Evolutionary conservation across 2,113 vertebrate genomes (phyloP).

Genomic region (Corythaixoides concolor): DNA sequence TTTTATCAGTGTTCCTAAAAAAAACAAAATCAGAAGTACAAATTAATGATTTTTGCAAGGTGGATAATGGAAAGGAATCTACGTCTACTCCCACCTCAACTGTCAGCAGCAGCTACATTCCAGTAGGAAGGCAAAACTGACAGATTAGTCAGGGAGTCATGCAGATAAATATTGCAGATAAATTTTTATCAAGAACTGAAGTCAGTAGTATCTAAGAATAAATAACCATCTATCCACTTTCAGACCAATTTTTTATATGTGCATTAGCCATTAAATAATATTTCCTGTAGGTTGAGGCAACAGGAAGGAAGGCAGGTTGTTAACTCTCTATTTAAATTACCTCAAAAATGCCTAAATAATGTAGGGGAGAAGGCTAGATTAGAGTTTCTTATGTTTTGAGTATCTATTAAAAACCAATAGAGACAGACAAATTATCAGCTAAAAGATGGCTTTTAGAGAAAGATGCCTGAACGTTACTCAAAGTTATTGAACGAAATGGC

Average conservation of each 20-base stretch:
- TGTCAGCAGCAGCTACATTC: neutral
- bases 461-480: neutral
- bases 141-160: neutral
- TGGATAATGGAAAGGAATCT: conserved; percentile 28
- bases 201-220: neutral
- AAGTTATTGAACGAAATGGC: neutral
- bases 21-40: neutral
- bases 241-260: neutral
- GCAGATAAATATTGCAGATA: neutral
- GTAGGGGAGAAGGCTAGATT: neutral
- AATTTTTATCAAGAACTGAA: neutral
- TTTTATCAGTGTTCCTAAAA: neutral
- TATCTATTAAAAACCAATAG: neutral
- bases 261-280: neutral
- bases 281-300: conserved; percentile 6
- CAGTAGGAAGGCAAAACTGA: neutral
- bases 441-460: conserved; percentile 9
- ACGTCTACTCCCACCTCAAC: neutral
- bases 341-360: neutral
- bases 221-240: neutral
- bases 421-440: neutral
- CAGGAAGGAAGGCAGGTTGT: neutral
- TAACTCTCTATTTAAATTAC: neutral
- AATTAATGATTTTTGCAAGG: neutral
- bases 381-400: neutral